A percentile compares a stretch with the other conserved stretches of the same genome.
phyloP scores from a whole-genome alignment of 2,113 vertebrate genomes.

The Arizona elegans region DNA sequence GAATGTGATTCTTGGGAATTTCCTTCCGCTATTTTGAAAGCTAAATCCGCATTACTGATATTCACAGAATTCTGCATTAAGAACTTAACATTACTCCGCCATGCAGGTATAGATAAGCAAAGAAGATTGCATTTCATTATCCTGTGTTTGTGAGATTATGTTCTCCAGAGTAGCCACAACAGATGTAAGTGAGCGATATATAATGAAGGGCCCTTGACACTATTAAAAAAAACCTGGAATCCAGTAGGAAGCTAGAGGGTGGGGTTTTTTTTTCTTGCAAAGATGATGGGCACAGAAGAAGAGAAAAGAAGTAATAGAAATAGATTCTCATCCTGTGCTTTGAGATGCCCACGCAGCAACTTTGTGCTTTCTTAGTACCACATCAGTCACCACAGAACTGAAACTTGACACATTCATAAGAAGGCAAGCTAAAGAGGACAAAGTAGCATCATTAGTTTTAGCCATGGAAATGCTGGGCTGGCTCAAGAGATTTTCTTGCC shows the following conservation, averaged over 20 bases:
- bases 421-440: neutral
- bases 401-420: neutral
- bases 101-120: neutral
- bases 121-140: neutral
- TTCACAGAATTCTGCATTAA: neutral
- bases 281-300: neutral
- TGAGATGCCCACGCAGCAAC: neutral
- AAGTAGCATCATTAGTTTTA: neutral
- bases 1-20: neutral
- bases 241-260: neutral
- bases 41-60: neutral
- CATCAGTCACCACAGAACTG: neutral
- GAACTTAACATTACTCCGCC: neutral
- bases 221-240: neutral
- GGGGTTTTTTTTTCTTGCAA: no score
- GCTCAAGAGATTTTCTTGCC: neutral
- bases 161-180: neutral
- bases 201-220: neutral
- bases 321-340: neutral
- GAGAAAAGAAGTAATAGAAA: constrained; percentile 5
- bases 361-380: neutral
- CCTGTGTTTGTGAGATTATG: neutral
- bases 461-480: neutral
- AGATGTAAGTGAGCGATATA: neutral
- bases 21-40: neutral